Base-by-base conservation (phyloP, 1,140 invertebrate genomes). In the Cheumatopsyche charites region DNA sequence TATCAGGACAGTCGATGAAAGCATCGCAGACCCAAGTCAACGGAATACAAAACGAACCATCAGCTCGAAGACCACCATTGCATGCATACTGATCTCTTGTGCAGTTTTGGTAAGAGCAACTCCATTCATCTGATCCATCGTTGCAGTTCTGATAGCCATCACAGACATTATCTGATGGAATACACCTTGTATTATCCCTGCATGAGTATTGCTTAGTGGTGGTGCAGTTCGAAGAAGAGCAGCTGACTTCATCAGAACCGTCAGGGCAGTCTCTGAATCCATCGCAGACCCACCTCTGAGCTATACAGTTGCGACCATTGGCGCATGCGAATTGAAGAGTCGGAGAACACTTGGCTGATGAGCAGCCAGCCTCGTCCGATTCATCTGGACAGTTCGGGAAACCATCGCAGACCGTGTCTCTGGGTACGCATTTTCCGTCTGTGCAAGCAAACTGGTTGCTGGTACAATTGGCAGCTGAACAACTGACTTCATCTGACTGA, bases 391-490 rank as follows among this genome's bases (percentile, higher is more conserved):
- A 3, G 49, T 12, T n/a, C n/a, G n/a, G n/a, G 12, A 6, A 42
- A 42, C 12, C 43, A 3, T 15, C 43, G 43, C 43, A 47, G 15
- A 7, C 43, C 3, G 2, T 47, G 43, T 47, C 4, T 3, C 13
- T 47, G 43, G 86, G 19, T 19, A 21, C 9, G 55, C 21, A 62
- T 80, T 79, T 3, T 3, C 12, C 11, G 15, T 47, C 15, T 4
- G 4, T 47, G 43, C 43, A 47, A 3, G 12, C 15, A 13, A 47
- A 47, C 13, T 47, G 43, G 43, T 4, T 3, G 43, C 12, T 15
- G 43, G 43, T 47, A 13, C 43, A 47, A 3, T 47, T 12, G 2
- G 4, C 4, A 2, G 47, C 47, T 17, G 47, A 17, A 17, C 47
- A 52, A 17, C 19, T 52, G 9, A 19, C 9, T 52, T 52, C 47